phyloP scores from a whole-genome alignment of 2,888 invertebrate genomes.

The Ommatoiulus sabulosus region DNA sequence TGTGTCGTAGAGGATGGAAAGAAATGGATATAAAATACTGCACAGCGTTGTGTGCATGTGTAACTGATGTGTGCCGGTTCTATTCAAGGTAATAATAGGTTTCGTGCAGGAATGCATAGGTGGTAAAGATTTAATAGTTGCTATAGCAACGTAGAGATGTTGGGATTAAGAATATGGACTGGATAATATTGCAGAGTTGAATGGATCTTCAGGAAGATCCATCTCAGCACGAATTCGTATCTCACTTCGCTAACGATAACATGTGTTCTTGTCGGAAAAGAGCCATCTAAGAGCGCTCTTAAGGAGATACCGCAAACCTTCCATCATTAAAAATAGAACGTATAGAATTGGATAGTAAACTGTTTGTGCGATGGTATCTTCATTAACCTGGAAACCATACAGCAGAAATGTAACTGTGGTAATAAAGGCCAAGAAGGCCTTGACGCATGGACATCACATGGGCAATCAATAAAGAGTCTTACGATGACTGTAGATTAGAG shows the following conservation, averaged over 20 bases:
- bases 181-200: constrained; percentile 24
- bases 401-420: no score
- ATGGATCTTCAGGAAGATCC: not conserved
- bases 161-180: constrained; percentile 32
- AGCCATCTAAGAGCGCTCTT: not conserved
- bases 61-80: not conserved
- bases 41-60: not conserved
- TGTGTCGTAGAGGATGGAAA: not conserved
- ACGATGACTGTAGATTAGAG: no score
- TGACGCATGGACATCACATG: no score
- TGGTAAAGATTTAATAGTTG: constrained; percentile 47
- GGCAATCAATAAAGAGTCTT: no score
- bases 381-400: no score
- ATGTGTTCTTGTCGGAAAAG: constrained; percentile 16
- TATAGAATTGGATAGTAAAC: not conserved
- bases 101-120: constrained; percentile 17
- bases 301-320: not conserved
- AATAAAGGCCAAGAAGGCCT: no score
- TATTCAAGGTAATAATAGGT: constrained; percentile 19
- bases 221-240: not conserved
- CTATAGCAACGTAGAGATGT: constrained; percentile 12
- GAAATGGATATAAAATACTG: not conserved
- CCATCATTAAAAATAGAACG: constrained; percentile 8
- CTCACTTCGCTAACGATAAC: constrained; percentile 15
- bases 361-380: not conserved